Base-by-base conservation (phyloP, 2,888 invertebrate genomes). In the Patella depressa region DNA sequence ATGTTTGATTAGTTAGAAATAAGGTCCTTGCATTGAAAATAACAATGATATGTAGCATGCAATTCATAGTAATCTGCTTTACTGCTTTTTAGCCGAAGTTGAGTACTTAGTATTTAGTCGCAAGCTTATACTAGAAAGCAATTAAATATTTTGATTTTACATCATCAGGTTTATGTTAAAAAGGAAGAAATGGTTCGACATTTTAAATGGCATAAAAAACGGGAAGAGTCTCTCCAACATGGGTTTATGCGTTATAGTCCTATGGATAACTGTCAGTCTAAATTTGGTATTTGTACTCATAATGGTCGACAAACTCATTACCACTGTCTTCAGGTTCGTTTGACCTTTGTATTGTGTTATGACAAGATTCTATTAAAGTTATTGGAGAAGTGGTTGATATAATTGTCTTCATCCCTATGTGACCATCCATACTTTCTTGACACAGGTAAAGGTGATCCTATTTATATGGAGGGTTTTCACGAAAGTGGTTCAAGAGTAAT, bases 161-260 rank as follows among this genome's bases (percentile, higher is more conserved):
- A 53, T 72, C 82, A 83, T 74, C 85, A 92, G 90, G 97, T 98
- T n/a, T 96, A 99, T 90, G 95, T 97, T 88, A 98, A 98, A 93
- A 98, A 98, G 91, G 99, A 99, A 92, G 98, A 99, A 91, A 98
- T 99, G 96, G 98, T 98, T 83, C 94, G 98, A 70, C 98, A 99
- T 92, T 97, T 98, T 90, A 99, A 99, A 93, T 98, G 98, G 98
- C 98, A 99, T 93, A 98, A 98, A 93, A 99, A 99, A 93, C 94
- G 98, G 2, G 98, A 98, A 89, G 98, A 99, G 91, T 97, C 97
- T 9, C 93, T 99, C 57, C 97, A 97, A 84, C 96, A 98, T 89
- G 98, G 98, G 19, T 97, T 97, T 92, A 96, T 97, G 90, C 93
- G 97, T 76, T 99, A 98, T 92, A 97, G 97, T 76, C 97, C 98